Evolutionary conservation across 2,888 invertebrate species (phyloP).

Genomic region (Panzeria rudis): DNA sequence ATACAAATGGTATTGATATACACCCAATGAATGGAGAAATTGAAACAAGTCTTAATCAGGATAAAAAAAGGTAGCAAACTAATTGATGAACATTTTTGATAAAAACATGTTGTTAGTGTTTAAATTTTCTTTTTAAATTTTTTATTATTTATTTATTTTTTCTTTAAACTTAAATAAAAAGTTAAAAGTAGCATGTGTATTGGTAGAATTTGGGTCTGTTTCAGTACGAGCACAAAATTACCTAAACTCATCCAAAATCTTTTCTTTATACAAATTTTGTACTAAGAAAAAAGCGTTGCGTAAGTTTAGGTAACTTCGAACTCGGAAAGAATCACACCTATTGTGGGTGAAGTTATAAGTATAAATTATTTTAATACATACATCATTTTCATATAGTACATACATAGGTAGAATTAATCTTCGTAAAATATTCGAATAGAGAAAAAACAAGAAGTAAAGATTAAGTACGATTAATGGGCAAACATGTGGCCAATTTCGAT

Average conservation of each 20-base stretch:
- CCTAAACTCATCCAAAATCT: no score
- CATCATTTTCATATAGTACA: neutral
- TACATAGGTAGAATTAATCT: neutral
- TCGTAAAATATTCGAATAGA: neutral
- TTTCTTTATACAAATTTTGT: no score
- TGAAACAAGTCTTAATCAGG: slow-evolving; percentile 9
- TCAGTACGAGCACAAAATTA: no score
- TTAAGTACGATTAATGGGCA: slow-evolving; percentile 54
- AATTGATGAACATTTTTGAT: slow-evolving; percentile 8
- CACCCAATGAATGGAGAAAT: slow-evolving; percentile 12
- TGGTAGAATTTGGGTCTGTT: neutral
- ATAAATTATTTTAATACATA: no score
- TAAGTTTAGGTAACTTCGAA: no score
- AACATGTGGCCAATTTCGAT: neutral
- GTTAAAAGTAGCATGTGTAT: slow-evolving; percentile 37
- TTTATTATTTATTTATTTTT: slow-evolving; percentile 42
- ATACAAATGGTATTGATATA: slow-evolving; percentile 35
- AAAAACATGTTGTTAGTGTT: slow-evolving; percentile 37
- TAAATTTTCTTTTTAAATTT: slow-evolving; percentile 19
- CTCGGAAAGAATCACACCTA: no score
- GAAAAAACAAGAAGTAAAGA: slow-evolving; percentile 1
- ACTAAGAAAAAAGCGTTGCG: no score
- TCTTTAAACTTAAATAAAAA: slow-evolving; percentile 5
- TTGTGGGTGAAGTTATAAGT: no score
- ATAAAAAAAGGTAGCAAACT: slow-evolving; percentile 65